These are phyloP conservation scores for Gopherus evgoodei DNA, from an alignment of 2,113 vertebrate genomes.

Conservation along the genomic window DNA sequence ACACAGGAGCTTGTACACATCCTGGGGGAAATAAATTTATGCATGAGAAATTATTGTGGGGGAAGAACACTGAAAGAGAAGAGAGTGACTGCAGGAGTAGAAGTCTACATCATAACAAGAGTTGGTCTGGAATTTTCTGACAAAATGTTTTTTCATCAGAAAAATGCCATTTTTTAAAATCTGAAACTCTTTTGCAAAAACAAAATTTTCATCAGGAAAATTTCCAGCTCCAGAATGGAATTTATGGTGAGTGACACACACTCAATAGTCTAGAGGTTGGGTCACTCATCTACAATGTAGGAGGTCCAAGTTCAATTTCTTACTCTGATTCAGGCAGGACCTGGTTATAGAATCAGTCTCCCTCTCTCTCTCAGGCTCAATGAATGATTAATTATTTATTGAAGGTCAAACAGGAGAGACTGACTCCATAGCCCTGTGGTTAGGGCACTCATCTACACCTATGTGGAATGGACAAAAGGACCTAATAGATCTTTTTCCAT, in stretches of 20 bases:
- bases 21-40: background rate
- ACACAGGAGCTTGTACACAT: background rate
- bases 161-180: background rate
- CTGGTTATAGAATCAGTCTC: background rate
- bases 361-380: background rate
- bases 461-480: conserved; percentile 59
- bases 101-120: conserved; percentile 5
- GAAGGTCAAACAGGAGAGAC: background rate
- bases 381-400: background rate
- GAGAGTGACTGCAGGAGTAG: background rate
- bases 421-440: background rate
- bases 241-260: background rate
- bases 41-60: background rate
- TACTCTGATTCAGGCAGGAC: background rate
- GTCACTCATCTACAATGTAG: background rate
- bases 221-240: background rate
- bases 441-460: background rate
- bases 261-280: background rate
- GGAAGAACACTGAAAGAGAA: background rate
- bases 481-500: conserved; percentile 74
- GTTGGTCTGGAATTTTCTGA: background rate
- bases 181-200: background rate
- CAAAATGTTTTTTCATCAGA: background rate
- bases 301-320: background rate
- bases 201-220: background rate